Evolutionary conservation across 1,140 invertebrate species (phyloP), one percentile per base, ranked within the genome.

Genomic region (Bradynema listronoti): DNA sequence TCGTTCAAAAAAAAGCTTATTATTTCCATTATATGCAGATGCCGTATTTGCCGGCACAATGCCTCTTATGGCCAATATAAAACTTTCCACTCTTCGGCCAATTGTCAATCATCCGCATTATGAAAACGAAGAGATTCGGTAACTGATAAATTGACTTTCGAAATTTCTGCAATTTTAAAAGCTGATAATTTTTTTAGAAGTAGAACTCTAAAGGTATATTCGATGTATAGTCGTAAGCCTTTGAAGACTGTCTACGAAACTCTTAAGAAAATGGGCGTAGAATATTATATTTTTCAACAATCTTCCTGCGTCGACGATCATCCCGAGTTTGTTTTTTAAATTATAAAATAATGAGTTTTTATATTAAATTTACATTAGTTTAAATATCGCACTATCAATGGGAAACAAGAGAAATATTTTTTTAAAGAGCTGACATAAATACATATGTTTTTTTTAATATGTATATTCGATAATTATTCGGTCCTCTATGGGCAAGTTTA

Each of bases 81-180:
- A 50, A 25, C 79, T 90, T 14, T 85, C 85, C 14, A 87, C 88
- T 0, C 75, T 82, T 5, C 79, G 87, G 47, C 86, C 87, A 1
- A 85, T 90, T 57, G 84, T 88, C 0, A 87, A 88, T 65, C 88
- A 90, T 80, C 88, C 88, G n/a, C 88, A 89, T 74, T 90, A 88
- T 72, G 87, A 88, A 75, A 83, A 86, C 71, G 80, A 81, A 45
- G 82, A 82, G 46, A 81, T 87, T 56, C 84, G 86, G 85, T 87
- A 45, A 16, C 5, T 11, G 1, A 24, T 33, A 11, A 41, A 19
- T 59, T 1, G 4, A 32, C 4, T 27, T 43, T 19, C 6, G 14
- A 30, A 14, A 7, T 34, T 14, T 14, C 3, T 29, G 4, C 4
- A 24, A n/a, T n/a, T n/a, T 24, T 24, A 50, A 4, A 5, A 55